Percentiles rank a stretch among this genome's conserved stretches.
phyloP scores from a whole-genome alignment of 2,113 vertebrate species.

The Recurvirostra avosetta region DNA sequence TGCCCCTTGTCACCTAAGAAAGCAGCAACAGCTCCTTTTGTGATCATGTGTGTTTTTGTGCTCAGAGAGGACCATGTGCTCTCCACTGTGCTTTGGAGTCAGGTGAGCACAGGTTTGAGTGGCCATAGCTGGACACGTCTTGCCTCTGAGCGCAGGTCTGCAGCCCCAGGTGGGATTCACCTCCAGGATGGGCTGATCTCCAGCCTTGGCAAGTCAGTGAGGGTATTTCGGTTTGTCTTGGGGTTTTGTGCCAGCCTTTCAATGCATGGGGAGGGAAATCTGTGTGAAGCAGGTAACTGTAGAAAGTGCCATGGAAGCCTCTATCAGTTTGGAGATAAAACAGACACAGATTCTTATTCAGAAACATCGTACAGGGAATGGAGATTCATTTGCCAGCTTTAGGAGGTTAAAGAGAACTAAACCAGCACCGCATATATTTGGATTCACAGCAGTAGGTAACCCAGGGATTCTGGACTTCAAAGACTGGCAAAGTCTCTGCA shows the following conservation, averaged over 20 bases:
- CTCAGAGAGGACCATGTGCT: not conserved
- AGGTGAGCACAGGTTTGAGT: not conserved
- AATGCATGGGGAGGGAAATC: not conserved
- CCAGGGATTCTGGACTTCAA: not conserved
- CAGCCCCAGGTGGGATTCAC: not conserved
- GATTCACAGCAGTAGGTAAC: not conserved
- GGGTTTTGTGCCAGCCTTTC: not conserved
- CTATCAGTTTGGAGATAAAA: not conserved
- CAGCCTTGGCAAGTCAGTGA: not conserved
- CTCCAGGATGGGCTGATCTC: not conserved
- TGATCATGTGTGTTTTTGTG: not conserved
- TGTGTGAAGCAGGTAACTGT: not conserved
- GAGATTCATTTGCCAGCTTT: not conserved
- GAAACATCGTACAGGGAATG: not conserved
- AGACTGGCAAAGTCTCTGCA: not conserved
- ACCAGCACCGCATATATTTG: not conserved
- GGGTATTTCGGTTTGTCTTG: not conserved
- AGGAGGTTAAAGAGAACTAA: not conserved
- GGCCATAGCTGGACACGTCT: not conserved
- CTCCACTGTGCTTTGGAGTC: not conserved
- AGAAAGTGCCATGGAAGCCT: not conserved
- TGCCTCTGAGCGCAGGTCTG: fast-evolving
- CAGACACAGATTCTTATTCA: not conserved
- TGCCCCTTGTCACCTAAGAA: not conserved
- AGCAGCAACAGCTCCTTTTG: not conserved